Conservation (phyloP, 2,113 vertebrate species). For the Aegotheles bennettii region DNA sequence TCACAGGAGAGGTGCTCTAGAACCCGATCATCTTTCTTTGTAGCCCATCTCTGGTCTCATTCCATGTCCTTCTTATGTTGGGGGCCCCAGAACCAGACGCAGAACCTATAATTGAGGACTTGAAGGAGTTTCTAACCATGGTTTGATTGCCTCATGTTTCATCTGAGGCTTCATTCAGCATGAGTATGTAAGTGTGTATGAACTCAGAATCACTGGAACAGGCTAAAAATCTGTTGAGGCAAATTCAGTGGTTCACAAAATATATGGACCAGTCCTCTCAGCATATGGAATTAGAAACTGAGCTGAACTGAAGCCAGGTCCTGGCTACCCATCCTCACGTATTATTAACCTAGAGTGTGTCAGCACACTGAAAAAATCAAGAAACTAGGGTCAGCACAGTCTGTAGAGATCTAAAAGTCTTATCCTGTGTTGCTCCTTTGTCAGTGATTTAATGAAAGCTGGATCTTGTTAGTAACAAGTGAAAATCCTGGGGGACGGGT, state of each 20-base stretch:
- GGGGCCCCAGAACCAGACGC: too few species aligned
- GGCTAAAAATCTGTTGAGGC: background rate
- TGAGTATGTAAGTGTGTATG: background rate
- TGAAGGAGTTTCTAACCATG: background rate
- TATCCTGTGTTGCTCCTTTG: background rate
- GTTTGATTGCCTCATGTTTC: background rate
- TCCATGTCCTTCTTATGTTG: too few species aligned
- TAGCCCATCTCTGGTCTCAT: too few species aligned
- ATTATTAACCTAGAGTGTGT: rapidly evolving
- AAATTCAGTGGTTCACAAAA: background rate
- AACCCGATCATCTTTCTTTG: too few species aligned
- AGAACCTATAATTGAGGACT: background rate
- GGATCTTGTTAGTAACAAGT: background rate
- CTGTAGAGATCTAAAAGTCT: background rate
- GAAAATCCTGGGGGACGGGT: background rate
- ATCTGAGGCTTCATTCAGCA: background rate
- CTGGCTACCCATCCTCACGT: background rate
- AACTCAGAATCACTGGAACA: background rate
- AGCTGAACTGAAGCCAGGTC: background rate
- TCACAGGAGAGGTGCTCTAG: too few species aligned
- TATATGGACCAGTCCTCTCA: background rate
- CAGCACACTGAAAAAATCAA: background rate
- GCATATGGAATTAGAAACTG: background rate
- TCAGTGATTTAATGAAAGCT: background rate
- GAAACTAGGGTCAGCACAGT: rapidly evolving